Evolutionary conservation across 2,113 vertebrate genomes (phyloP).

Genomic region (Xenotilapia longispinis): DNA sequence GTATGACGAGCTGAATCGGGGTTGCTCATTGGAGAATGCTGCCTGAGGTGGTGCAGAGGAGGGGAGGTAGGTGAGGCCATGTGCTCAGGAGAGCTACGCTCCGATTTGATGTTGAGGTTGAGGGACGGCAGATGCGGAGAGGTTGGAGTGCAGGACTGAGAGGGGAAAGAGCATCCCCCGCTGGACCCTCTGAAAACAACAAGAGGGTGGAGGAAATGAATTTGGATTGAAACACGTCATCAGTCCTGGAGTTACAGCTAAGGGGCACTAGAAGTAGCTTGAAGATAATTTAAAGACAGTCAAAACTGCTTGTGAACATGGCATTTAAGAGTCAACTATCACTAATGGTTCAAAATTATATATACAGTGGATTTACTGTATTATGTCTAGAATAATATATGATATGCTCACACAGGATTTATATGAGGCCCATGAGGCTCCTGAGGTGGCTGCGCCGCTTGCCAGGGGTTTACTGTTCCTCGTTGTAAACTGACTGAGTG

Average conservation of each 20-base stretch:
- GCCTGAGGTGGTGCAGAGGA: slow-evolving; percentile 54
- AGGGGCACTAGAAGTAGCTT: not conserved
- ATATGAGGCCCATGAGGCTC: slow-evolving; percentile 57
- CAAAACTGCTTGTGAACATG: not conserved
- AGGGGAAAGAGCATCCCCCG: slow-evolving; percentile 62
- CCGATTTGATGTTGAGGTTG: slow-evolving; percentile 83
- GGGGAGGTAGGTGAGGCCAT: slow-evolving; percentile 64
- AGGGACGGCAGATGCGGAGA: slow-evolving; percentile 63
- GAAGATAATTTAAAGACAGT: not conserved
- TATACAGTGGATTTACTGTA: not conserved
- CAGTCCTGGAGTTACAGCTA: not conserved
- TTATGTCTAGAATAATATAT: not conserved
- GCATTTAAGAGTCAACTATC: not conserved
- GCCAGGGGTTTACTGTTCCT: slow-evolving; percentile 74
- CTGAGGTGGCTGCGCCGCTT: slow-evolving; percentile 51
- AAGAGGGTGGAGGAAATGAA: not conserved
- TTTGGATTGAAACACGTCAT: not conserved
- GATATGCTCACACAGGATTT: slow-evolving; percentile 63
- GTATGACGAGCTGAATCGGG: slow-evolving; percentile 23
- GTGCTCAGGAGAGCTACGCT: slow-evolving; percentile 80
- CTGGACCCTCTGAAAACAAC: slow-evolving; percentile 64
- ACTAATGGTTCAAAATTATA: not conserved
- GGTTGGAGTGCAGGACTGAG: slow-evolving; percentile 51
- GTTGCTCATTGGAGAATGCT: slow-evolving; percentile 57
- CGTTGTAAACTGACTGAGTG: slow-evolving; percentile 71